These are phyloP conservation scores for Schizotus pectinicornis DNA, from an alignment of 2,888 invertebrate genomes.

Conservation along the genomic window DNA sequence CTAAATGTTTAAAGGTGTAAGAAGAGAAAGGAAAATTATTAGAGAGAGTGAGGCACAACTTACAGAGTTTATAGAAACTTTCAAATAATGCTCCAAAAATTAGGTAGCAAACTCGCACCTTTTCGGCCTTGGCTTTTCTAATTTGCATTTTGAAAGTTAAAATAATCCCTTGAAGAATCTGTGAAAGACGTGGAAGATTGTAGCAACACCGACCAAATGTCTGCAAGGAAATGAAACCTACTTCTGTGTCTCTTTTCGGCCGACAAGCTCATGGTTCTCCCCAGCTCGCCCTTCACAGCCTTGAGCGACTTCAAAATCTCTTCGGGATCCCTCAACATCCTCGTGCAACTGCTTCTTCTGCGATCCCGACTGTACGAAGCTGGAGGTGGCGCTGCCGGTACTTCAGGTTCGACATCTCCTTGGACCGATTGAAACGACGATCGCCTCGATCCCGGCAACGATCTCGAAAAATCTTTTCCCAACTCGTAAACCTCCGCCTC, in stretches of 20 bases:
- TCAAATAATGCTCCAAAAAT: slow-evolving; percentile 19
- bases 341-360: slow-evolving; percentile 80
- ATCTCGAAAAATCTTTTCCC: slow-evolving; percentile 84
- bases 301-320: slow-evolving; percentile 83
- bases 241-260: slow-evolving; percentile 68
- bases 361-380: slow-evolving; percentile 70
- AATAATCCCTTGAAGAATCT: background rate
- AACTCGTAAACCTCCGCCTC: slow-evolving; percentile 81
- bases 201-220: slow-evolving; percentile 4
- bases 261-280: slow-evolving; percentile 81
- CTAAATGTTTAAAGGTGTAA: slow-evolving; percentile 51
- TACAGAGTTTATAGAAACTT: slow-evolving; percentile 23
- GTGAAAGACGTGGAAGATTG: background rate
- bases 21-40: slow-evolving; percentile 50
- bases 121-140: no score
- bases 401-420: slow-evolving; percentile 56
- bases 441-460: slow-evolving; percentile 82
- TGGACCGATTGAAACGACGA: slow-evolving; percentile 80
- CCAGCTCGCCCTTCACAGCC: slow-evolving; percentile 81
- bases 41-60: slow-evolving; percentile 39
- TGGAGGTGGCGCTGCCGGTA: slow-evolving; percentile 62
- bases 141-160: slow-evolving; percentile 1
- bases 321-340: slow-evolving; percentile 77
- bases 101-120: no score
- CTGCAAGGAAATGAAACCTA: slow-evolving; percentile 43